Conservation (phyloP, 2,888 invertebrate species). For the Dasypolia templi region DNA sequence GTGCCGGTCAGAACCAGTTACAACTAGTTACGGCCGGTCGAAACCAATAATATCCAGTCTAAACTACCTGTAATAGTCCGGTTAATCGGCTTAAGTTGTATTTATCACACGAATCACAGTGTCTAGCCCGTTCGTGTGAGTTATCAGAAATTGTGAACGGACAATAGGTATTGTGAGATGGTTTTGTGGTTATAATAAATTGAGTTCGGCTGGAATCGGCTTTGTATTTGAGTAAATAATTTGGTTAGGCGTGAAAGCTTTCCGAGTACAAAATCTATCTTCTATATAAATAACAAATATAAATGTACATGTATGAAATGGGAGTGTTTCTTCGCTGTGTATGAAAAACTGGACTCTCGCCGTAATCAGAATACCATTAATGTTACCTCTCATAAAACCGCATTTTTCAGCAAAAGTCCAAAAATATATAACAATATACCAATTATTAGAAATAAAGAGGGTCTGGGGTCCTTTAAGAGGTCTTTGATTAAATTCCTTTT, state of each 20-base stretch:
- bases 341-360: no score
- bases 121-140: slow-evolving; percentile 47
- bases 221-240: slow-evolving; percentile 10
- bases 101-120: slow-evolving; percentile 66
- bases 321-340: no score
- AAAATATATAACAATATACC: no score
- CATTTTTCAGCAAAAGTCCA: no score
- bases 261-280: no score
- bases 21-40: slow-evolving; percentile 62
- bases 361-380: no score
- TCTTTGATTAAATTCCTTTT: no score
- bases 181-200: slow-evolving; percentile 45
- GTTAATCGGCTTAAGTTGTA: slow-evolving; percentile 66
- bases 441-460: no score
- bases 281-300: no score
- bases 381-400: no score
- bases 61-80: slow-evolving; percentile 67
- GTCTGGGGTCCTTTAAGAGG: no score
- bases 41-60: slow-evolving; percentile 68
- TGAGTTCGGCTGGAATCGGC: slow-evolving; percentile 5
- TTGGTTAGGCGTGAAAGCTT: not conserved
- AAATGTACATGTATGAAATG: no score
- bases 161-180: slow-evolving; percentile 47
- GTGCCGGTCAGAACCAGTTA: slow-evolving; percentile 52
- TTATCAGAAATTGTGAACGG: slow-evolving; percentile 54